Evolutionary conservation across 2,888 invertebrate genomes (phyloP), one percentile per base, ranked within the genome.

Genomic region (Macrophya alboannulata): DNA sequence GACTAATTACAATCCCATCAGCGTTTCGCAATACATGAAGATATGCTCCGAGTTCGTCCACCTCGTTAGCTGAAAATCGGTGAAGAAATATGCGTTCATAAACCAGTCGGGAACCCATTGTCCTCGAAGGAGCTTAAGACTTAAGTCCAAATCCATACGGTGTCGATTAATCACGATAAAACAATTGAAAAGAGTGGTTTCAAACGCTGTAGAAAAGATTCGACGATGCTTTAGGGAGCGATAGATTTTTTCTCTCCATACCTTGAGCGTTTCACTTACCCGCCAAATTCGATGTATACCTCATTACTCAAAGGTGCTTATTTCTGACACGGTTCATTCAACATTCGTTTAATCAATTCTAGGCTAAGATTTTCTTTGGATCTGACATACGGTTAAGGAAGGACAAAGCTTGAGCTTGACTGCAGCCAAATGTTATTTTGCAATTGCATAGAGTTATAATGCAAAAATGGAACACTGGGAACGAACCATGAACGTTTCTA

Each of bases 1-100:
- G 72, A 74, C 72, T 43, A 74, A 74, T 74, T 74, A 45, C 72
- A 43, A 45, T 74, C 45, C 45, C 72, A 74, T 74, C 72, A 74
- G 72, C 72, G 21, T 74, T 43, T 9, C 8, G 45, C 21, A 43
- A 74, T 21, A 74, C 45, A 74, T n/a, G n/a, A 74, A 43, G 72
- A 4, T n/a, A 74, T 45, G 72, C 40, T 74, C 21, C 72, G 21
- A 43, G 72, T 45, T n/a, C n/a, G 45, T 74, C 9, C 72, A 74
- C 72, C 21, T 74, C 72, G 72, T 74, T 74, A 74, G 72, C 5
- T 43, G 17, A 15, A 51, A 77, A 77, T 77, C 77, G 77, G 17
- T 77, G 77, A 77, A 77, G 31, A 77, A 77, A 51, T 77, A 12
- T 77, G 9, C 17, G 17, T 51, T 77, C 31, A 31, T 77, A 43